Conservation (phyloP, 2,113 vertebrate species). For the Propithecus coquereli region DNA sequence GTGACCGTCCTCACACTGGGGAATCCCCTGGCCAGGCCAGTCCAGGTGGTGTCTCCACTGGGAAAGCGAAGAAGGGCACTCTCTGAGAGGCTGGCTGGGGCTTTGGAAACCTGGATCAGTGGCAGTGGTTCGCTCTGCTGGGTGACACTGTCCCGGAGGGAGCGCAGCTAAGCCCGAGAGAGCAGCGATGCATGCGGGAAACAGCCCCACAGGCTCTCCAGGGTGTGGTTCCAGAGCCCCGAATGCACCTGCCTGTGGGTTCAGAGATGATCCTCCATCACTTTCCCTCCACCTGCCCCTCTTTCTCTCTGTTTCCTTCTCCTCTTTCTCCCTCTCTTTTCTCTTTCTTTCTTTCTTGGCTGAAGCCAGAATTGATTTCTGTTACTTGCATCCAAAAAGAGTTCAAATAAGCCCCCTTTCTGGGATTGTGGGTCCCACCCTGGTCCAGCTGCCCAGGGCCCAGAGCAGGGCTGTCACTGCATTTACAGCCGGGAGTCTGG, state of each 20-base stretch:
- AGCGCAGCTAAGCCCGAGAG: fast-evolving
- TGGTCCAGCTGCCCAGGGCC: not conserved
- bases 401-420: too few relatives aligned
- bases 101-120: fast-evolving
- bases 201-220: not conserved
- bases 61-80: fast-evolving
- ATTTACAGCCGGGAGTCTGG: too few relatives aligned
- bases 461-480: not conserved
- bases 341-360: not conserved
- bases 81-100: not conserved
- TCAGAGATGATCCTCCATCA: not conserved
- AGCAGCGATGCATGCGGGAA: not conserved
- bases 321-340: not conserved
- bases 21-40: not conserved
- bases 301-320: not conserved
- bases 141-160: not conserved
- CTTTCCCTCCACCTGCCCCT: too few relatives aligned
- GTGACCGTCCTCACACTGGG: fast-evolving
- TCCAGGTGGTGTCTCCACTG: fast-evolving
- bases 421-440: not conserved
- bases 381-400: not conserved
- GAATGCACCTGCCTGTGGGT: fast-evolving
- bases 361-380: not conserved
- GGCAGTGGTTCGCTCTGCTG: not conserved
- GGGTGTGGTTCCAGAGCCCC: too few relatives aligned